phyloP scores from a whole-genome alignment of 2,113 vertebrate species.

The Phrynosoma blainvillii region DNA sequence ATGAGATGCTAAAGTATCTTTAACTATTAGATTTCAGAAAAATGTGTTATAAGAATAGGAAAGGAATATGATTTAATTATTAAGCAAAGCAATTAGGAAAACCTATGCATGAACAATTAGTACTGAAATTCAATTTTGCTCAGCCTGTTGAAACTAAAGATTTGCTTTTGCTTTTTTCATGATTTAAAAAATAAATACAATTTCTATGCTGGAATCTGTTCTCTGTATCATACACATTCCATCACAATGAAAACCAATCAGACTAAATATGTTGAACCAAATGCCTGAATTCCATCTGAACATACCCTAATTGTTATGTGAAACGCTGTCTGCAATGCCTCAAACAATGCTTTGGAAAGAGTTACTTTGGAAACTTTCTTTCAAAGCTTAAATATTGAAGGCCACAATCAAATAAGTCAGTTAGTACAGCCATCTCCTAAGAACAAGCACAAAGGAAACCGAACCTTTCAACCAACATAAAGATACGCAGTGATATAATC shows the following conservation, averaged over 20 bases:
- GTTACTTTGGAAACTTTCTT: not conserved
- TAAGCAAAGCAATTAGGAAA: conserved; percentile 15
- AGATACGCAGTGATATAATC: not conserved
- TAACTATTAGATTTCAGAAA: not conserved
- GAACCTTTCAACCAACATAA: not conserved
- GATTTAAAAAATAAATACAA: not conserved
- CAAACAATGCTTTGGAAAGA: not conserved
- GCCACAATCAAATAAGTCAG: not conserved
- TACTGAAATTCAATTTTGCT: not conserved
- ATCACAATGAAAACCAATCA: not conserved
- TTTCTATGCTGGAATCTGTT: not conserved
- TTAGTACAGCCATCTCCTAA: not conserved
- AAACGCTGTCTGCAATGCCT: not conserved
- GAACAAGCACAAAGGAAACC: not conserved
- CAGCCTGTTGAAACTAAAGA: not conserved
- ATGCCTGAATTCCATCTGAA: not conserved
- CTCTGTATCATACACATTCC: not conserved
- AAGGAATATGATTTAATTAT: conserved; percentile 11
- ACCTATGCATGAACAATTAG: not conserved
- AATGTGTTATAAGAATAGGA: not conserved
- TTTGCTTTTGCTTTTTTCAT: not conserved
- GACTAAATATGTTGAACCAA: not conserved
- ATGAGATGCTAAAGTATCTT: conserved; percentile 26
- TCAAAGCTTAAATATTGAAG: not conserved
- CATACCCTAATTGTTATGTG: not conserved